Base-by-base conservation (phyloP, 2,888 invertebrate species). In the Anthrax anthrax region DNA sequence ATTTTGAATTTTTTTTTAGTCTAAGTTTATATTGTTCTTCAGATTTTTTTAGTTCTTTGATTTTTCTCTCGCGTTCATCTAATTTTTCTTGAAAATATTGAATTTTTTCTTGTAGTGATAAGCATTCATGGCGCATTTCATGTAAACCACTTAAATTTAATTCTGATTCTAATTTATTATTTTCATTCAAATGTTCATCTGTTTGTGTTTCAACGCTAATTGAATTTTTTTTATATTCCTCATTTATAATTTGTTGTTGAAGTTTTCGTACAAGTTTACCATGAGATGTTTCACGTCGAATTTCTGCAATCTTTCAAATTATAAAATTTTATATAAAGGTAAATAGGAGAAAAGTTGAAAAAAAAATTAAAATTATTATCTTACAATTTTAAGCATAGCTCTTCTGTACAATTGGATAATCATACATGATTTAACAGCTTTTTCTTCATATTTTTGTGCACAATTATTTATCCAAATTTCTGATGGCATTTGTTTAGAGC, bases 301-400 rank as follows among this genome's bases (percentile, higher is more conserved):
- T 48, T 37, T 48, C 44, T 13, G 39, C 41, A 38, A 50, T 50
- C 50, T 50, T 34, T 12, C 38, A n/a, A 42, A 32, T 9, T 34
- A 14, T 34, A 34, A 9, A 12, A 34, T 8, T 14, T 9, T 14
- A 14, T 12, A 12, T 4, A 14, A 34, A 34, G 10, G 3, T 34
- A 34, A 34, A 14, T 8, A 14, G 13, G 4, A 34, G 23, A 23
- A 23, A 23, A 23, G 8, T n/a, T 23, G 23, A 29, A n/a, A 44
- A 9, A 14, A 29, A 34, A 39, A 44, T 19, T 23, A 2, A 19
- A 44, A n/a, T 14, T 40, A 23, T 29, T 17, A 17, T 54, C 54
- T 53, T 57, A 65, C 64, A 52, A 60, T 63, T 51, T 63, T 60
- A 4, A 65, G 50, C 63, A 66, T 66, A 27, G 56, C 50, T 16